These are phyloP conservation scores for Toxonevra muliebris DNA, from an alignment of 2,888 invertebrate species.

Conservation along the genomic window DNA sequence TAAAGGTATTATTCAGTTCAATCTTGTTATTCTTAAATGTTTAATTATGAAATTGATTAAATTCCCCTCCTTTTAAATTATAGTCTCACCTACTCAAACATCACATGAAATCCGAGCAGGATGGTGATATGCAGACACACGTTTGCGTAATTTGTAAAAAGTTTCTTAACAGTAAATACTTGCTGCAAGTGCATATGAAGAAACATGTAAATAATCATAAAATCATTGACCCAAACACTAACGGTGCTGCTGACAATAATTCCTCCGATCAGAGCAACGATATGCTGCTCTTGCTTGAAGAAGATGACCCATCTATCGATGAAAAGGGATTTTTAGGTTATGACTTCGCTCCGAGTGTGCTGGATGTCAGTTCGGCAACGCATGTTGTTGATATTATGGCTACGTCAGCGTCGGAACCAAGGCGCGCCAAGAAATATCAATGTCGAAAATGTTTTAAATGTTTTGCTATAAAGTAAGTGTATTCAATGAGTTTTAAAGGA, in stretches of 20 bases:
- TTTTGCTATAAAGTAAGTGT: slow-evolving; percentile 54
- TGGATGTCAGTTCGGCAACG: slow-evolving; percentile 32
- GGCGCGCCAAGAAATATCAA: slow-evolving; percentile 52
- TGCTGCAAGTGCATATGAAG: slow-evolving; percentile 51
- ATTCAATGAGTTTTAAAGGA: neutral
- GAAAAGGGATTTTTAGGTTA: slow-evolving; percentile 17
- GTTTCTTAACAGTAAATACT: slow-evolving; percentile 47
- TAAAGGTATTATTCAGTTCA: slow-evolving; percentile 46
- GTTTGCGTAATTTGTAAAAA: slow-evolving; percentile 51
- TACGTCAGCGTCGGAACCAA: slow-evolving; percentile 40
- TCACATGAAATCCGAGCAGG: slow-evolving; percentile 42
- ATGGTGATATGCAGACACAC: slow-evolving; percentile 37
- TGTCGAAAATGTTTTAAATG: slow-evolving; percentile 56
- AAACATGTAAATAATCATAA: slow-evolving; percentile 45
- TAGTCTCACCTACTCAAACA: slow-evolving; percentile 52
- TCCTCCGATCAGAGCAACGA: slow-evolving; percentile 24
- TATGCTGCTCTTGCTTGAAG: slow-evolving; percentile 21
- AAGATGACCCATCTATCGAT: slow-evolving; percentile 25
- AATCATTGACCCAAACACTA: slow-evolving; percentile 6
- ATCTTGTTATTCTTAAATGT: neutral
- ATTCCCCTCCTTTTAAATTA: slow-evolving; percentile 11
- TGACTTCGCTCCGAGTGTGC: slow-evolving; percentile 14
- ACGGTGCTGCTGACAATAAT: slow-evolving; percentile 9
- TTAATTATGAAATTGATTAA: neutral
- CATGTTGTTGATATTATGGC: slow-evolving; percentile 42